Conservation (phyloP, 2,113 vertebrate genomes). For the Galeopterus variegatus region DNA sequence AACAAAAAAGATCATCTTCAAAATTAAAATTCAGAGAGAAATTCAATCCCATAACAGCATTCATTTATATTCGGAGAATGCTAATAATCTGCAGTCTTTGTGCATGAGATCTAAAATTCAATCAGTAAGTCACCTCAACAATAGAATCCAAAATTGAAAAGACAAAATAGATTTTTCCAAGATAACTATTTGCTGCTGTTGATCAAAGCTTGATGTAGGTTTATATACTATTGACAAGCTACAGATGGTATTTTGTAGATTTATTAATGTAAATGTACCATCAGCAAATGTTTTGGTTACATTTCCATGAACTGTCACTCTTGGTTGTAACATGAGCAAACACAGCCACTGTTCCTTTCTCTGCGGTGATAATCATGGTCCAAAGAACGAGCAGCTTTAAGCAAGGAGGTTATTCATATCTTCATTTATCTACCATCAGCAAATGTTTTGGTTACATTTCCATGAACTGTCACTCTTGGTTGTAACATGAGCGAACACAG, state of each 20-base stretch:
- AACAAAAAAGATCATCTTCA: slow-evolving; percentile 77
- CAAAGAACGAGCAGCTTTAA: slow-evolving; percentile 48
- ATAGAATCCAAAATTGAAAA: slow-evolving; percentile 77
- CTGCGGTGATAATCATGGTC: neutral
- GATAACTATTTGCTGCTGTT: slow-evolving; percentile 74
- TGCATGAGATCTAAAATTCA: slow-evolving; percentile 75
- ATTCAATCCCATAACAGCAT: slow-evolving; percentile 75
- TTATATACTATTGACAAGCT: slow-evolving; percentile 64
- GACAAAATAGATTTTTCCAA: slow-evolving; percentile 55
- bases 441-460: slow-evolving; percentile 44
- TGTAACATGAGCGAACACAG: neutral
- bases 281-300: slow-evolving; percentile 6
- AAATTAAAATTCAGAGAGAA: slow-evolving; percentile 86
- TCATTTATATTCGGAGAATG: slow-evolving; percentile 85
- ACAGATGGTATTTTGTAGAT: slow-evolving; percentile 49
- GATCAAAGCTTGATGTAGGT: slow-evolving; percentile 59
- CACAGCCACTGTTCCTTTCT: neutral
- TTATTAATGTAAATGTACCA: slow-evolving; percentile 41
- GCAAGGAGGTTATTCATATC: slow-evolving; percentile 21
- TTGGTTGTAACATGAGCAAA: neutral
- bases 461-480: neutral
- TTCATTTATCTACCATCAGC: neutral
- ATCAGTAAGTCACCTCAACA: slow-evolving; percentile 83
- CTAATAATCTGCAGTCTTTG: slow-evolving; percentile 78
- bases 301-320: slow-evolving; percentile 16